Evolutionary conservation across 2,888 invertebrate species (phyloP).

Genomic region (Spodoptera picta): DNA sequence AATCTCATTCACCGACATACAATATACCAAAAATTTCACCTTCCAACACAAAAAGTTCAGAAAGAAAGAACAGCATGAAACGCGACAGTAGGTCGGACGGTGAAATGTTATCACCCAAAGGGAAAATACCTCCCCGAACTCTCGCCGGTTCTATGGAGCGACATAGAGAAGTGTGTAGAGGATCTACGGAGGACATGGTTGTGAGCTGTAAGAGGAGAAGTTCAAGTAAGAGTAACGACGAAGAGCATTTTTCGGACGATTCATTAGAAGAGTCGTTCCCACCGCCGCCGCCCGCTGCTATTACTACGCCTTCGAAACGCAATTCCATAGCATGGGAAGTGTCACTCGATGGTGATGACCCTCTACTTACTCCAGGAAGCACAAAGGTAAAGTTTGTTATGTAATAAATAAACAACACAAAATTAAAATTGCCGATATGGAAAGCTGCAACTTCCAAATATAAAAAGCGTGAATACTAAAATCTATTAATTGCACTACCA

Average conservation of each 20-base stretch:
- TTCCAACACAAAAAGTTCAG: conserved; percentile 77
- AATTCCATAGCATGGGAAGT: conserved; percentile 97
- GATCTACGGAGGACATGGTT: conserved; percentile 85
- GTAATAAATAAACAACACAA: not conserved
- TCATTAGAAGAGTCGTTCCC: conserved; percentile 93
- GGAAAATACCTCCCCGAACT: conserved; percentile 91
- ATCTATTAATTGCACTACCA: no score
- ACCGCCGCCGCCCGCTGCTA: conserved; percentile 88
- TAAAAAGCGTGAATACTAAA: no score
- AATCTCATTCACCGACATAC: conserved; percentile 81
- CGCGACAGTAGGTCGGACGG: conserved; percentile 81
- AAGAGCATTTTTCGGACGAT: conserved; percentile 93
- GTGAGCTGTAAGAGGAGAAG: conserved; percentile 76
- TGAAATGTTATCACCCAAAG: conserved; percentile 82
- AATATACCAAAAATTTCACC: conserved; percentile 79
- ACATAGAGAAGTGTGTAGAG: conserved; percentile 93
- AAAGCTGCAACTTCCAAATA: no score
- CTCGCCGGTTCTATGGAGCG: conserved; percentile 92
- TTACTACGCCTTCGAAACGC: conserved; percentile 90
- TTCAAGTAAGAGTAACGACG: conserved; percentile 79
- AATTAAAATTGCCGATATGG: no score
- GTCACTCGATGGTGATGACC: conserved; percentile 92
- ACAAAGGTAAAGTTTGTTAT: conserved; percentile 86
- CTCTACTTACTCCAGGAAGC: conserved; percentile 91
- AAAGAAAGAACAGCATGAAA: conserved; percentile 75